Conservation (phyloP, 2,113 vertebrate species). For the Thymallus thymallus region DNA sequence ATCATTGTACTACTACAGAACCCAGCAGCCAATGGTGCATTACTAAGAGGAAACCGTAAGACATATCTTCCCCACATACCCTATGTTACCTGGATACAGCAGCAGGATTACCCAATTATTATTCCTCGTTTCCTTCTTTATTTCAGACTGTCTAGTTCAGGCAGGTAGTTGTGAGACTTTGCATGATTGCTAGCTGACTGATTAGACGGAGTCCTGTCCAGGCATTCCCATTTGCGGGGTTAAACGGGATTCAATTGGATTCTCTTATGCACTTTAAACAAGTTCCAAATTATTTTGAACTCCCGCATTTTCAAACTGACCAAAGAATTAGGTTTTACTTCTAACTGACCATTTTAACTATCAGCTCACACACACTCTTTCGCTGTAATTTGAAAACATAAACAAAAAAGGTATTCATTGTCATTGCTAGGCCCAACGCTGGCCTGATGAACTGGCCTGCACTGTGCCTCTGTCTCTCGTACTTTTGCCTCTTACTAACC, state of each 20-base stretch:
- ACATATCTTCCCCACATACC: slow-evolving; percentile 8
- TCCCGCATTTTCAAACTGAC: slow-evolving; percentile 46
- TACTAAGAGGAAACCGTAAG: slow-evolving; percentile 2
- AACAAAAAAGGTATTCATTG: slow-evolving; percentile 6
- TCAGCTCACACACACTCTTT: neutral
- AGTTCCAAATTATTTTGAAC: slow-evolving; percentile 31
- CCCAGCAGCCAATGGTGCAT: neutral
- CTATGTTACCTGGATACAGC: slow-evolving; percentile 7
- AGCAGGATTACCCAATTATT: neutral
- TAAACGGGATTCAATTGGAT: slow-evolving; percentile 20
- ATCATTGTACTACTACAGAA: slow-evolving; percentile 3
- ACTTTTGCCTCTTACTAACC: slow-evolving; percentile 52
- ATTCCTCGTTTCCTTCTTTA: neutral
- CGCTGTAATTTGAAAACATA: neutral
- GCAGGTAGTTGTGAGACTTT: slow-evolving; percentile 33
- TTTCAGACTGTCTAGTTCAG: slow-evolving; percentile 16
- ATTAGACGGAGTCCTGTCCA: slow-evolving; percentile 35
- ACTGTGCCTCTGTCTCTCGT: slow-evolving; percentile 64
- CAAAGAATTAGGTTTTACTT: slow-evolving; percentile 57
- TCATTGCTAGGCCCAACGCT: neutral
- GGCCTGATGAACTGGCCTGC: slow-evolving; percentile 47
- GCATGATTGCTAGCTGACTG: slow-evolving; percentile 9
- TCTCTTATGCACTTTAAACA: slow-evolving; percentile 58
- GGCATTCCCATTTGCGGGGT: slow-evolving; percentile 48
- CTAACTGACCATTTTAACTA: slow-evolving; percentile 6